Base-by-base conservation (phyloP, 1,140 invertebrate species). In the Drosophila tristis region DNA sequence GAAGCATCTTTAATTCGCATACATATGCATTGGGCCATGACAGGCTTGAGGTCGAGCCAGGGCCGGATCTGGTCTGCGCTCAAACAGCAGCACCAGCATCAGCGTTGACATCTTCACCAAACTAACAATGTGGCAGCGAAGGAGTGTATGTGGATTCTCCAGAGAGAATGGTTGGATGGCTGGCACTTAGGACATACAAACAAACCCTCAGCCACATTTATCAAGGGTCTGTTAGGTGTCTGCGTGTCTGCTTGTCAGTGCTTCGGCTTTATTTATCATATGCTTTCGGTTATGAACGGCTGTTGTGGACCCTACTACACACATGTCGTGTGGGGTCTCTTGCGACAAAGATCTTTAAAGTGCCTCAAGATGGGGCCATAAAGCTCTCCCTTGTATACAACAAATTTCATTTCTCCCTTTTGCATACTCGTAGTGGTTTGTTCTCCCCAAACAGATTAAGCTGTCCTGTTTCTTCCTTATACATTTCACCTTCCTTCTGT, bases 1-100 rank as follows among this genome's bases (percentile, higher is more conserved):
- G 61, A 62, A 84, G 71, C 80, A 84, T 87, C 74, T 63, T 76
- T 85, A 68, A 71, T 76, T 60, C 61, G 47, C 71, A 76, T 51
- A 62, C 64, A 61, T 70, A 80, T 67, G 75, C 80, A 79, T 68
- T 64, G 58, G 67, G 61, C 65, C 68, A 53, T 64, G 45, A 57
- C 51, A 60, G 13, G 56, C 61, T 65, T 72, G 60, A 62, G 81
- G 74, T 68, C 64, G 65, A 13, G 35, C 4, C 35, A 39, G 31
- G 31, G 31, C 31, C 31, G 31, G 9, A 11, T 35, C 31, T 35
- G 48, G 73, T 72, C 54, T 47, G 42, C 64, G 20, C 20, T 20
- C 20, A 20, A 29, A 7, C 60, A 48, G 72, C 71, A 31, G 49
- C 45, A 47, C 43, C 50, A 51, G 42, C 51, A 26, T 61, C 60